Base-by-base conservation (phyloP, 2,113 vertebrate species). In the Mesoclemmys tuberculata region DNA sequence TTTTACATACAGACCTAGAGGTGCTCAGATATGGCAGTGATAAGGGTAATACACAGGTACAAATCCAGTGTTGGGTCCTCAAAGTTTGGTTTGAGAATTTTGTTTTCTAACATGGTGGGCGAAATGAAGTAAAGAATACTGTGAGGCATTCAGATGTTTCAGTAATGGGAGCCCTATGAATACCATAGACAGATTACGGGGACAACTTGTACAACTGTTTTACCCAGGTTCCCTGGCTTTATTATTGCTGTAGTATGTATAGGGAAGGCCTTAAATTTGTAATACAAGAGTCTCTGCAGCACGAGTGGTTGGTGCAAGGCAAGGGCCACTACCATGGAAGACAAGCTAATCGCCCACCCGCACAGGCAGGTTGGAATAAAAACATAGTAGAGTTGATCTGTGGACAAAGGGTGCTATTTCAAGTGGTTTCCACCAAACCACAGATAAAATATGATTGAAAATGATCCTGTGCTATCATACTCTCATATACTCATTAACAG, bases 11-110 rank as follows among this genome's bases (percentile, higher is more conserved):
- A 79, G 58, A 35, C 81, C 44, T 78, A 91, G 78, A 77, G 56
- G 55, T 89, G 48, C 44, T 26, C 80, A 94, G 80, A 18, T 91
- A 51, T n/a, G 90, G 84, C 84, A 88, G 85, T 92, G 82, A 81
- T 61, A 85, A 85, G 81, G 90, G 68, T 86, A 94, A 31, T 44
- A 82, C 71, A 88, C 88, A 68, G 24, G 94, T 1, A 1, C 74
- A 93, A 58, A 83, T 68, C 55, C 82, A 87, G 74, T 14, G 55
- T 0, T 38, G 58, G 77, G 38, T 71, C 61, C 81, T 88, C 2
- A 1, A 92, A 95, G 84, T 79, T 2, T 95, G 85, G 46, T 46
- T 48, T 80, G 83, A 79, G 92, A 85, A 74, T 35, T 91, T 78
- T 88, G 46, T 85, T 26, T 79, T 10, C 4, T 95, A 29, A 58